Conservation (phyloP, 2,113 vertebrate genomes). For the Microcebus murinus region DNA sequence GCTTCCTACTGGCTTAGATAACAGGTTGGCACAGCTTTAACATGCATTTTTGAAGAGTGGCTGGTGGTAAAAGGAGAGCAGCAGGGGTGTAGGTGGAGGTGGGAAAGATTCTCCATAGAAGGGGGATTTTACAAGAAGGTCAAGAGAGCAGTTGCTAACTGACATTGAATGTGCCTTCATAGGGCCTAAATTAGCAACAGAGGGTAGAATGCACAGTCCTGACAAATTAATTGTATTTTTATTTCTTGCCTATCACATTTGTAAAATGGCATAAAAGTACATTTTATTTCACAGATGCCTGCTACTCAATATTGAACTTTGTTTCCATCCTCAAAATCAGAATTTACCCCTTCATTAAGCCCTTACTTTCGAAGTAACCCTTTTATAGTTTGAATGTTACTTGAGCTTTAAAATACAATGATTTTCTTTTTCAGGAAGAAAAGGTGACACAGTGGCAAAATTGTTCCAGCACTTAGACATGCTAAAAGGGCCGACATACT, state of each 20-base stretch:
- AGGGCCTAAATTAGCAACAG: not conserved
- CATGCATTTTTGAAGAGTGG: not conserved
- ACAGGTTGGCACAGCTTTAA: not conserved
- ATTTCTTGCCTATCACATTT: not conserved
- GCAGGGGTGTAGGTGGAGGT: not conserved
- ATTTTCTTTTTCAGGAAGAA: slow-evolving; percentile 25
- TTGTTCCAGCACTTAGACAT: not conserved
- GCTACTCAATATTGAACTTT: not conserved
- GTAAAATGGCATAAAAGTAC: slow-evolving; percentile 2
- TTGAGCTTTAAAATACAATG: not conserved
- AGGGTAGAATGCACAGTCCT: not conserved
- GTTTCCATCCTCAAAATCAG: not conserved
- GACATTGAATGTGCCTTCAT: not conserved
- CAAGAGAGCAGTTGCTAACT: not conserved
- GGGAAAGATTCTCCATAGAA: not conserved
- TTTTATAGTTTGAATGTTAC: not conserved
- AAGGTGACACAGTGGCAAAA: not conserved
- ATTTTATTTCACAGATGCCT: slow-evolving; percentile 2
- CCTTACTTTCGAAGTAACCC: not conserved
- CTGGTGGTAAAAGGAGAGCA: not conserved
- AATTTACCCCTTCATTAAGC: slow-evolving; percentile 6
- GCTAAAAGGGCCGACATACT: not conserved
- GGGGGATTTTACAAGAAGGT: not conserved
- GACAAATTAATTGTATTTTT: not conserved
- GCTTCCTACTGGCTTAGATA: not conserved